Percentiles rank a stretch among this genome's conserved stretches.
Conservation (phyloP, 1,140 invertebrate genomes). For the Vanessa tameamea region DNA sequence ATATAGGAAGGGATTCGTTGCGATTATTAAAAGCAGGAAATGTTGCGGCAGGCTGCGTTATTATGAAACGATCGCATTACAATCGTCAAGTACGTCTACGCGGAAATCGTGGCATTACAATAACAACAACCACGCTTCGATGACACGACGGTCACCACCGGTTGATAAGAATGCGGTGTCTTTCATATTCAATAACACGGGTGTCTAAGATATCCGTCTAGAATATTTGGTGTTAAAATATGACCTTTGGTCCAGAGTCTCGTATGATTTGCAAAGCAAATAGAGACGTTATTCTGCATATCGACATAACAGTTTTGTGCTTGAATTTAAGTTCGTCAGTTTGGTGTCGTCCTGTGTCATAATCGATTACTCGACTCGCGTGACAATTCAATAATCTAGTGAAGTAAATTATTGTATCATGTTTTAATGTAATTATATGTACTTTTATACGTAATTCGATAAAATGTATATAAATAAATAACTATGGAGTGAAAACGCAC, state of each 20-base stretch:
- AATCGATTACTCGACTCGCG: constrained; percentile 47
- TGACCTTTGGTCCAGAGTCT: constrained; percentile 32
- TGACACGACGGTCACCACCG: constrained; percentile 83
- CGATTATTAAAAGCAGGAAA: constrained; percentile 90
- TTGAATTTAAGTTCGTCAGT: constrained; percentile 55
- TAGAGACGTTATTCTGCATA: constrained; percentile 52
- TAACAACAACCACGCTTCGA: constrained; percentile 84
- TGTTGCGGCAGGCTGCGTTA: constrained; percentile 91
- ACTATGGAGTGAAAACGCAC: constrained; percentile 38
- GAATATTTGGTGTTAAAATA: constrained; percentile 15
- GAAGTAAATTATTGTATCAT: constrained; percentile 26
- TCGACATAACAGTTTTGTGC: constrained; percentile 56
- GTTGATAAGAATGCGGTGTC: constrained; percentile 87
- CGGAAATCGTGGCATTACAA: constrained; percentile 91
- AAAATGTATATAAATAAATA: constrained; percentile 32
- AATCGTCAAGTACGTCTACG: constrained; percentile 90
- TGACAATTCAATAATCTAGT: constrained; percentile 40
- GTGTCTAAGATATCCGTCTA: constrained; percentile 60
- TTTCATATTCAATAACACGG: constrained; percentile 84
- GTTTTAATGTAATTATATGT: constrained; percentile 21
- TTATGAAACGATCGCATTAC: constrained; percentile 91
- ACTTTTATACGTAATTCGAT: constrained; percentile 65
- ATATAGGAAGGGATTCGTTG: constrained; percentile 95
- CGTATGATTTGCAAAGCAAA: constrained; percentile 13
- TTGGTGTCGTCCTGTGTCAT: constrained; percentile 60